A percentile compares a stretch with the other conserved stretches of the same genome.
Conservation (phyloP, 2,113 vertebrate species). For the Tringa solitaria region DNA sequence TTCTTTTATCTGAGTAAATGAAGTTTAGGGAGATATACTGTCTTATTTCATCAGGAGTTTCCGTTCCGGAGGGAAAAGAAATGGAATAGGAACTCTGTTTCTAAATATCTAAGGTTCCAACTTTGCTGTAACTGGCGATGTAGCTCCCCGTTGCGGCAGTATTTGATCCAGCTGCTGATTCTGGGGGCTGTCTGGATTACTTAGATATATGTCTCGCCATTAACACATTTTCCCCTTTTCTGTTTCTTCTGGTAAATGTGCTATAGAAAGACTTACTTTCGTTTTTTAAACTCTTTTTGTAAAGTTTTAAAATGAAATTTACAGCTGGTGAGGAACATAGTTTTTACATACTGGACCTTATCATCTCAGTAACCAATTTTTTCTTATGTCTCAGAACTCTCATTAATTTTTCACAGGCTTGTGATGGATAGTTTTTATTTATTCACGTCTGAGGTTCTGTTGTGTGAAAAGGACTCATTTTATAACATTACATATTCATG, state of each 20-base stretch:
- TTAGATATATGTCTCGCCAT: background rate
- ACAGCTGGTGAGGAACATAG: constrained; percentile 25
- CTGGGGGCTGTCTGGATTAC: background rate
- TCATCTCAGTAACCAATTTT: constrained; percentile 76
- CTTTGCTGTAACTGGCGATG: background rate
- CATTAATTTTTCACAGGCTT: constrained; percentile 93
- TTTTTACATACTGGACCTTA: constrained; percentile 72
- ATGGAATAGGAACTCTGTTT: background rate
- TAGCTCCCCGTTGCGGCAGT: background rate
- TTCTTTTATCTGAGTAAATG: constrained; percentile 1
- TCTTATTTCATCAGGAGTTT: background rate
- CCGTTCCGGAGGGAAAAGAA: background rate
- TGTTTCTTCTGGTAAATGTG: background rate
- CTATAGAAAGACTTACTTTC: background rate
- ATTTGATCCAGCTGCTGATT: background rate
- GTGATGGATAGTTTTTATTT: constrained; percentile 97
- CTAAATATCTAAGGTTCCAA: background rate
- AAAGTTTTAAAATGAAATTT: constrained; percentile 34
- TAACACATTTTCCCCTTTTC: background rate
- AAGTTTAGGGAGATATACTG: background rate
- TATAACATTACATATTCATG: constrained; percentile 99
- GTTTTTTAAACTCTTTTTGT: background rate
- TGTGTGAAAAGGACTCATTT: constrained; percentile 98
- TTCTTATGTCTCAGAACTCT: constrained; percentile 78
- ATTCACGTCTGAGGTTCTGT: constrained; percentile 92